These are phyloP conservation scores for Phyto melanocephala DNA, from an alignment of 2,888 invertebrate species.

Conservation along the genomic window DNA sequence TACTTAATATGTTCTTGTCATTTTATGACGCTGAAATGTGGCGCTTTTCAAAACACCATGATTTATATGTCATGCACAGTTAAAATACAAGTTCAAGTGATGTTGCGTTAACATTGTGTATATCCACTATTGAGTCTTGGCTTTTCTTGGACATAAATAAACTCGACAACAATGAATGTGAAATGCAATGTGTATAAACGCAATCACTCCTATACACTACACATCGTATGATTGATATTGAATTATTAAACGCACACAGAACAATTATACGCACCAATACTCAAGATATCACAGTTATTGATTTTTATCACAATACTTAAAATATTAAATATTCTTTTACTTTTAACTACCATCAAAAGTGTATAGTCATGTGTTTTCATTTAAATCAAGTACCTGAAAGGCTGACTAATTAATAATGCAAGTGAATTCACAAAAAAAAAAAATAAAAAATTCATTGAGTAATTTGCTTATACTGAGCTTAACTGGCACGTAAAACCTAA, in stretches of 20 bases:
- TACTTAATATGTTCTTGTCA: too few species aligned
- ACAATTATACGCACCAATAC: conserved; percentile 24
- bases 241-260: neutral
- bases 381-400: neutral
- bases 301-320: conserved; percentile 1
- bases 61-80: too few species aligned
- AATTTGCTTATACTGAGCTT: neutral
- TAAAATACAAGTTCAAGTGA: too few species aligned
- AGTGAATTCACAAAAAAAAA: neutral
- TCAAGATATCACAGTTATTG: conserved; percentile 11
- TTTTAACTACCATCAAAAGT: neutral
- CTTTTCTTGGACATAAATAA: too few species aligned
- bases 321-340: neutral
- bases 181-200: neutral
- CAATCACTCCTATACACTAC: neutral
- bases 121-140: too few species aligned
- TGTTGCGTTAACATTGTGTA: too few species aligned
- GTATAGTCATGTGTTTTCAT: neutral
- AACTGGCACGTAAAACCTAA: neutral
- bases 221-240: conserved; percentile 1
- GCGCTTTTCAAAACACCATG: too few species aligned
- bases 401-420: neutral
- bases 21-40: too few species aligned
- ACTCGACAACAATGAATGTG: too few species aligned
- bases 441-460: neutral